phyloP scores from a whole-genome alignment of 2,797 vertebrate species.

The Psittacula echo region DNA sequence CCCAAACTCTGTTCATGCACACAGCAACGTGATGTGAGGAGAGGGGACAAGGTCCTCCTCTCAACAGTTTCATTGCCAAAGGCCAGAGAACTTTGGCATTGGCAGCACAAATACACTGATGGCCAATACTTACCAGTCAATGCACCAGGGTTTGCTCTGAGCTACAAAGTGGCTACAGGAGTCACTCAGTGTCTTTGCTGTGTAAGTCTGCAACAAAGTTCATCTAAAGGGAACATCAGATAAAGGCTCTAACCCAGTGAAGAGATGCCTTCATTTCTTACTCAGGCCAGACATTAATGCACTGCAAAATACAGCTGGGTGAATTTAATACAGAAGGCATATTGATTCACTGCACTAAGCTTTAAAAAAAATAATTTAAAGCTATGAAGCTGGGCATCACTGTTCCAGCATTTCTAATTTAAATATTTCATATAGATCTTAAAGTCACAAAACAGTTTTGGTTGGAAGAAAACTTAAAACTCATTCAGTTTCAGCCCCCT shows the following conservation, averaged over 20 bases:
- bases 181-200: background rate
- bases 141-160: fast-evolving
- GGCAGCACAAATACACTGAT: fast-evolving
- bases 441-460: background rate
- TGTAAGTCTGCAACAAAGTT: background rate
- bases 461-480: background rate
- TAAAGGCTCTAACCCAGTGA: background rate
- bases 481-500: background rate
- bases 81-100: background rate
- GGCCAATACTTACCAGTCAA: fast-evolving
- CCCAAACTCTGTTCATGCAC: no score
- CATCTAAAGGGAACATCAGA: background rate
- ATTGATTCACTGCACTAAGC: fast-evolving
- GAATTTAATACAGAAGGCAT: background rate
- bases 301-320: background rate
- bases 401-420: background rate
- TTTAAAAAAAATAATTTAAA: background rate
- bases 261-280: background rate
- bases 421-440: background rate
- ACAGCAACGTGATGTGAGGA: fast-evolving
- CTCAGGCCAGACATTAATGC: background rate
- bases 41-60: background rate
- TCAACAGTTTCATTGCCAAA: fast-evolving
- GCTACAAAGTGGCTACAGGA: background rate
- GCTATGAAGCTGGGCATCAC: background rate